These are phyloP conservation scores for Hipposideros larvatus DNA, from an alignment of 2,797 vertebrate species.

Conservation along the genomic window DNA sequence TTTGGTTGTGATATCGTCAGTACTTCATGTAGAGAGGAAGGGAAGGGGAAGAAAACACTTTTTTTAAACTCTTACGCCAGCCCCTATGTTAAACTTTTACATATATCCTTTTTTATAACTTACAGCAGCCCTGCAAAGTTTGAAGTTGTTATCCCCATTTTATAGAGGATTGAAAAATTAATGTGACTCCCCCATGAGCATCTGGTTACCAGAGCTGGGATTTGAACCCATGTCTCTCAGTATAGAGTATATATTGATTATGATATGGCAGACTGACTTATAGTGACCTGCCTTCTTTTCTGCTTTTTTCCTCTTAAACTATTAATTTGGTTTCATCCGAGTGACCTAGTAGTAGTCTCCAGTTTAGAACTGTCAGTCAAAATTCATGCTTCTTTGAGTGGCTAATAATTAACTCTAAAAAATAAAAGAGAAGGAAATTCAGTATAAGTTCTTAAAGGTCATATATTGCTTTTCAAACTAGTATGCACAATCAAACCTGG, in stretches of 20 bases:
- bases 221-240: not conserved
- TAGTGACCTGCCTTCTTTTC: not conserved
- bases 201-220: not conserved
- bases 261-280: not conserved
- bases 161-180: not conserved
- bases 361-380: not conserved
- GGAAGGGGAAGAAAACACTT: not conserved
- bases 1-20: not conserved
- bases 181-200: not conserved
- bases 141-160: not conserved
- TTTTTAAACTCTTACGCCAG: not conserved
- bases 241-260: not conserved
- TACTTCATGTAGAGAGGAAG: not conserved
- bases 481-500: not conserved
- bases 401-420: slow-evolving; percentile 43
- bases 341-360: not conserved
- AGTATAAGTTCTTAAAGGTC: not conserved
- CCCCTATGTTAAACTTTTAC: not conserved
- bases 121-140: not conserved
- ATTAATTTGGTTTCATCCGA: not conserved
- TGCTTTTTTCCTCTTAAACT: not conserved
- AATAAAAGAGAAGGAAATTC: slow-evolving; percentile 10
- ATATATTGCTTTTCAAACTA: slow-evolving; percentile 30
- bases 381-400: not conserved
- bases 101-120: not conserved